Evolutionary conservation across 2,113 vertebrate species (phyloP), one percentile per base, ranked within the genome.

Genomic region (Sander lucioperca): DNA sequence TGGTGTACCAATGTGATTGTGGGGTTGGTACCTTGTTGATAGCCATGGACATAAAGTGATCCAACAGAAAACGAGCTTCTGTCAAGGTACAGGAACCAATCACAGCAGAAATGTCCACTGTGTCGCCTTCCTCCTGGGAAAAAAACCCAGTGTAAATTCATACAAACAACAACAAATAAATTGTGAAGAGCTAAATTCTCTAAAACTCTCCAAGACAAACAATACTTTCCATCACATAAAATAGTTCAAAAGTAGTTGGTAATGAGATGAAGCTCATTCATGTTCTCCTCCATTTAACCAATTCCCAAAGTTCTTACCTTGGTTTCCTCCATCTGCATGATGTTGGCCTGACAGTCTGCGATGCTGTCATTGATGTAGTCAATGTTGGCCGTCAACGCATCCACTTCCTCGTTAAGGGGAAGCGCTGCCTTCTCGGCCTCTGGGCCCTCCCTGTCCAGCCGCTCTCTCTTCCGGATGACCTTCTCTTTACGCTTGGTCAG

Each of bases 351-450:
- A 88, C 98, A 99, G 93, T 99, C 98, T 0, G 96, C 96, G 63
- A 99, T 99, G 94, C 97, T 97, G 91, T 99, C 98, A 0, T 98
- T 99, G 90, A 99, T 97, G 88, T 99, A 99, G 91, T 99, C 98
- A 0, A 99, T 97, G 93, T 99, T 99, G 90, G 98, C 98, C 0
- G 86, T 81, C 90, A 99, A 63, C 0, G 97, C 97, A 39, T 99
- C 98, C 87, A 98, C 94, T 79, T 99, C 98, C 81, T 99, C 97
- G n/a, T 84, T 97, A 63, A 99, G 94, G 21, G 95, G 95, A 27
- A 92, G 93, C 68, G 96, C 78, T 0, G 90, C 94, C 94, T 96
- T 97, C 53, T 98, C 97, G 0, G 66, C 89, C 68, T 97, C 98
- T n/a, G 93, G 91, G 0, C 88, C 95, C 79, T 97, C 97, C n/a